Percentiles rank a stretch among this genome's conserved stretches.
Evolutionary conservation across 2,888 invertebrate genomes (phyloP).

Genomic region (Chloroclysta siterata): DNA sequence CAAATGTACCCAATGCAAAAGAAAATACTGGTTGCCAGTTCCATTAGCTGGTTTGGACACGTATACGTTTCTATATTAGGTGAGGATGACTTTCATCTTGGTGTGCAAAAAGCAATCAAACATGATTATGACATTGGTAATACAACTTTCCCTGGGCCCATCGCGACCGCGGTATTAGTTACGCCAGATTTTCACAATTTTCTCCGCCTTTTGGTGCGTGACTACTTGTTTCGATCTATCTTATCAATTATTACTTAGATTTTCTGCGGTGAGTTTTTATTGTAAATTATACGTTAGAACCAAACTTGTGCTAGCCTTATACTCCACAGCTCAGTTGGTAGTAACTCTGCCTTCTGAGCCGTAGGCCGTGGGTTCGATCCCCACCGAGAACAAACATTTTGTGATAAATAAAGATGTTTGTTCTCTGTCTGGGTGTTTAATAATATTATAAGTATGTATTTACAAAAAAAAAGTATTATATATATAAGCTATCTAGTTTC

Average conservation of each 20-base stretch:
- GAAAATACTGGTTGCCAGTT: constrained; percentile 10
- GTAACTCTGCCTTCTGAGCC: no score
- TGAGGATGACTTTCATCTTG: constrained; percentile 48
- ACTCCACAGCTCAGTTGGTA: no score
- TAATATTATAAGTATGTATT: no score
- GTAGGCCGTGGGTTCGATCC: no score
- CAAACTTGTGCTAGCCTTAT: not conserved
- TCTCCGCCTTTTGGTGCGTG: constrained; percentile 67
- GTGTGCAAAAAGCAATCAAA: constrained; percentile 48
- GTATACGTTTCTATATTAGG: constrained; percentile 33
- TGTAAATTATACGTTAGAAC: not conserved
- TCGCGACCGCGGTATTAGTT: constrained; percentile 59
- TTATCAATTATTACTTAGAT: constrained; percentile 50
- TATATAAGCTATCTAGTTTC: no score
- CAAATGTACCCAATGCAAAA: not conserved
- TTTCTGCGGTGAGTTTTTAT: constrained; percentile 13
- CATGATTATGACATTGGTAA: constrained; percentile 44
- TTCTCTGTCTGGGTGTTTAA: no score
- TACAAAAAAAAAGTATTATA: no score
- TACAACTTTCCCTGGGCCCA: constrained; percentile 58
- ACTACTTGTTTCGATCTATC: constrained; percentile 52
- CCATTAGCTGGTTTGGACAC: constrained; percentile 18
- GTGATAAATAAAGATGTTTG: no score
- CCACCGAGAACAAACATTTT: no score
- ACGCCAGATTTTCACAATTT: constrained; percentile 72